Evolutionary conservation across 2,888 invertebrate genomes (phyloP), one percentile per base, ranked within the genome.

Genomic region (Helobdella robusta): DNA sequence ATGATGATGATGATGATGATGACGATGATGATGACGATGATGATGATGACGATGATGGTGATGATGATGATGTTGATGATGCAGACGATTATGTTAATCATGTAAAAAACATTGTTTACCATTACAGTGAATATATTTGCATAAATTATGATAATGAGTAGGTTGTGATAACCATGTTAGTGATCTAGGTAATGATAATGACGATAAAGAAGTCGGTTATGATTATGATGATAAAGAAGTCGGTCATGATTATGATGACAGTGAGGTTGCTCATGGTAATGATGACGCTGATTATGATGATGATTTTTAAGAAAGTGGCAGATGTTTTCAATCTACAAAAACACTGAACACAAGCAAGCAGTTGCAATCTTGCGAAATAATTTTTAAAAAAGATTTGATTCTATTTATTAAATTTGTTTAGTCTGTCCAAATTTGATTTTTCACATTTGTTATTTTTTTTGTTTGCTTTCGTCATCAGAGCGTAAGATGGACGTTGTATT

Each of bases 1-100:
- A 52, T 23, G 54, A 52, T 20, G 54, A 52, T 52, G 54, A 52
- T 20, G 54, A 52, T 52, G 54, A 52, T 20, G 54, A 52, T 52
- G 35, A 59, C 35, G 35, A 59, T 59, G 35, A 59, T 20, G 35
- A 23, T 59, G 15, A 23, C 23, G 34, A 23, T 59, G 15, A 23
- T 32, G 34, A 23, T 59, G 30, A 23, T 32, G 59, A 23, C 30
- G 30, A 23, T 59, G 59, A 23, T 59, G 30, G 30, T 59, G 59
- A 11, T 59, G n/a, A 15, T 52, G 54, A 15, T 52, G n/a, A 15
- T 52, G 54, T 11, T 52, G n/a, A 15, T 52, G 54, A 15, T 52
- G n/a, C 11, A 15, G 44, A 40, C n/a, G 44, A 40, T 40, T 11
- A 40, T 40, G 44, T n/a, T n/a, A n/a, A n/a, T n/a, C n/a, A n/a